Percentiles rank a stretch among this genome's conserved stretches.
phyloP scores from a whole-genome alignment of 2,888 invertebrate species.

The Ectropis crepuscularia region DNA sequence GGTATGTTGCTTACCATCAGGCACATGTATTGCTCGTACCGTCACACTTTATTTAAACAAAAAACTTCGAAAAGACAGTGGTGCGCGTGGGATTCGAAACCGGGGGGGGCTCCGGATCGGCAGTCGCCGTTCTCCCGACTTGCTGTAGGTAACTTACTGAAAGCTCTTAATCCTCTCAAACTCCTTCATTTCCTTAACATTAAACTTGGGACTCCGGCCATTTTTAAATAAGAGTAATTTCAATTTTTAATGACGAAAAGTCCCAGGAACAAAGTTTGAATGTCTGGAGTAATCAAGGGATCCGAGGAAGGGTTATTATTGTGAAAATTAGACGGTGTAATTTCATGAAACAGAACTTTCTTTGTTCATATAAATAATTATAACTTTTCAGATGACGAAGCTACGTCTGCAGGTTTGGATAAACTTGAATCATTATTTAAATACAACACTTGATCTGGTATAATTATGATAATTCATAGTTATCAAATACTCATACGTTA shows the following conservation, averaged over 20 bases:
- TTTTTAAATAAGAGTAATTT: slow-evolving; percentile 35
- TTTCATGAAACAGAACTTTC: slow-evolving; percentile 51
- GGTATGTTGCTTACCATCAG: too few species aligned
- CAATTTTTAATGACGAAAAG: slow-evolving; percentile 40
- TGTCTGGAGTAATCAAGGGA: slow-evolving; percentile 50
- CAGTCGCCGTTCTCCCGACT: too few species aligned
- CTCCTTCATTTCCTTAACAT: slow-evolving; percentile 13
- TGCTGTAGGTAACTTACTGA: not conserved
- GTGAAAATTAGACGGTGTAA: slow-evolving; percentile 60
- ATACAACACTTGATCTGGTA: not conserved
- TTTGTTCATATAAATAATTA: slow-evolving; percentile 30
- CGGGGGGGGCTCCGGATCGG: too few species aligned
- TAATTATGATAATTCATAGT: too few species aligned
- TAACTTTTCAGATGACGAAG: slow-evolving; percentile 13
- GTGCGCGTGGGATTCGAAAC: too few species aligned
- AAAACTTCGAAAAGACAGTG: too few species aligned
- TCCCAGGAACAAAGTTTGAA: slow-evolving; percentile 52
- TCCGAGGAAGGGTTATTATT: slow-evolving; percentile 59
- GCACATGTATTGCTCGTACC: too few species aligned
- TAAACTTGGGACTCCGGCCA: slow-evolving; percentile 25
- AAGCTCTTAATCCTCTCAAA: slow-evolving; percentile 30
- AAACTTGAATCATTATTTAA: slow-evolving; percentile 6
- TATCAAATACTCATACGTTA: too few species aligned
- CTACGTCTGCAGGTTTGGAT: slow-evolving; percentile 1
- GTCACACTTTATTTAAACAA: too few species aligned